These are phyloP conservation scores for Tenualosa thibaudeaui DNA, from an alignment of 2,797 vertebrate species.

Conservation along the genomic window DNA sequence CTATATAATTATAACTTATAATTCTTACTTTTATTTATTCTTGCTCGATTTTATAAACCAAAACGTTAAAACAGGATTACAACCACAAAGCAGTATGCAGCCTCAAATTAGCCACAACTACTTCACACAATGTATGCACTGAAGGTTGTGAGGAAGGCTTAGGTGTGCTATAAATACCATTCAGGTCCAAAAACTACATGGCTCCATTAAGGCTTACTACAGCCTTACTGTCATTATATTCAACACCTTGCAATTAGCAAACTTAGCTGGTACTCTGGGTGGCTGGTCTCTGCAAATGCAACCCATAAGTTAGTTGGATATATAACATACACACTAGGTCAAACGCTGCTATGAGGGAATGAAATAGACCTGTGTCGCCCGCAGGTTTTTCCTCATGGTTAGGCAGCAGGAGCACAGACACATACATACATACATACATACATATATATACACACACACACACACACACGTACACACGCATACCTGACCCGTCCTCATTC, in stretches of 20 bases:
- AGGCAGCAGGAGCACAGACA: neutral
- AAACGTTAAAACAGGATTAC: too few species aligned
- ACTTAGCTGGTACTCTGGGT: neutral
- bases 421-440: constrained; percentile 15
- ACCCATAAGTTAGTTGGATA: neutral
- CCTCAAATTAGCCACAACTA: neutral
- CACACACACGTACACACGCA: constrained; percentile 24
- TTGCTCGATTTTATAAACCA: too few species aligned
- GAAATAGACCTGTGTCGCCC: neutral
- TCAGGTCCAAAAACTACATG: neutral
- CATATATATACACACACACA: constrained; percentile 25
- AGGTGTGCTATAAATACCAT: neutral
- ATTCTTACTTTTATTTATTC: too few species aligned
- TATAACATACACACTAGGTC: neutral
- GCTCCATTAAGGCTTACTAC: neutral
- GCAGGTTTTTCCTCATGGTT: constrained; percentile 2
- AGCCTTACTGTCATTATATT: neutral
- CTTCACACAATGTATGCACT: neutral
- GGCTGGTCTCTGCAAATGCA: neutral
- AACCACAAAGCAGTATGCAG: neutral
- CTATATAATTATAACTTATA: too few species aligned
- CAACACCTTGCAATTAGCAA: neutral
- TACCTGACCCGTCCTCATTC: neutral
- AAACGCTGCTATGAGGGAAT: neutral
- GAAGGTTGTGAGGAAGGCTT: neutral